Percentiles rank a stretch among this genome's conserved stretches.
phyloP scores from a whole-genome alignment of 2,797 vertebrate genomes.

The Heterohyrax brucei region DNA sequence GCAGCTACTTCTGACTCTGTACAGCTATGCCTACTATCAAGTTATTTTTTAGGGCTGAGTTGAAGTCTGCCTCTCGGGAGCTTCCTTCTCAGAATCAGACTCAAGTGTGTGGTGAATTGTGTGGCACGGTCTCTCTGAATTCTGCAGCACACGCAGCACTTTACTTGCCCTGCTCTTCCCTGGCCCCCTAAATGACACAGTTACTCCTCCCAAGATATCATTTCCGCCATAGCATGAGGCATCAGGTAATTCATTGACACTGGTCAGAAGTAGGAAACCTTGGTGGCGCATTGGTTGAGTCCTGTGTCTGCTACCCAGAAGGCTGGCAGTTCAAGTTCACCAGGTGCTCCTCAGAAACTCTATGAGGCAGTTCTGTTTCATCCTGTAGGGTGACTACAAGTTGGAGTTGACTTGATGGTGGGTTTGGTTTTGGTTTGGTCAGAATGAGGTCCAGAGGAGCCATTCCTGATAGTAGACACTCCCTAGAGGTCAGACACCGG shows the following conservation, averaged over 20 bases:
- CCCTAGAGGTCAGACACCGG: not conserved
- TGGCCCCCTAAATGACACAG: not conserved
- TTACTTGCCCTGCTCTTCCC: not conserved
- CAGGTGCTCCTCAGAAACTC: too few relatives aligned
- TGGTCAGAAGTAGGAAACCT: not conserved
- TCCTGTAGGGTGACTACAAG: too few relatives aligned
- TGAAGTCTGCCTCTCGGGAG: not conserved
- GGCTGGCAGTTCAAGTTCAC: too few relatives aligned
- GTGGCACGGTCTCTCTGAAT: rapidly evolving
- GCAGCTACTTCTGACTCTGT: not conserved
- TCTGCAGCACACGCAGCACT: not conserved
- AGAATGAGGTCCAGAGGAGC: not conserved
- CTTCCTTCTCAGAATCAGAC: not conserved
- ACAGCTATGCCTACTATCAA: not conserved
- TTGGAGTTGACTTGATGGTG: too few relatives aligned
- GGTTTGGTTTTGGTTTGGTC: not conserved
- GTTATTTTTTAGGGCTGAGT: not conserved
- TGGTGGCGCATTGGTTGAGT: too few relatives aligned
- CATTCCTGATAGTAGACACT: not conserved
- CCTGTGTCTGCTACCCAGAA: too few relatives aligned
- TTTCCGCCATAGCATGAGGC: not conserved
- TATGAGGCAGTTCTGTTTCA: too few relatives aligned
- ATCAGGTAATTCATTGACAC: not conserved
- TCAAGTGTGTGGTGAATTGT: not conserved
- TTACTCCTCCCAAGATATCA: not conserved